Evolutionary conservation across 2,888 invertebrate genomes (phyloP), one percentile per base, ranked within the genome.

Genomic region (Patella ulyssiponensis): DNA sequence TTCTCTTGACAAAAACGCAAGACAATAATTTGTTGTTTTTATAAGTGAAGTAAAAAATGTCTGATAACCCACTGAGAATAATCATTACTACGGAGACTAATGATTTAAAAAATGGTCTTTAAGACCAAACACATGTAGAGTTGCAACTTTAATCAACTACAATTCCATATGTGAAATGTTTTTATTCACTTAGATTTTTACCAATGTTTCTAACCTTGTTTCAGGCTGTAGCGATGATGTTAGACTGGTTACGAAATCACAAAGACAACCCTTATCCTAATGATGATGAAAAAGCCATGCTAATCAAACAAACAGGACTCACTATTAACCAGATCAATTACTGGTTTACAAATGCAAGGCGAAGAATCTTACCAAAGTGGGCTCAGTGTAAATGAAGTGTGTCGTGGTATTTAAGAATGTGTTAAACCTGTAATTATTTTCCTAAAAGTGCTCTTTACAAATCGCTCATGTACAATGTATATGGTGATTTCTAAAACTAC

Each of bases 271-370:
- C 91, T 0, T 91, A 91, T 81, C 91, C 91, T 15, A 91, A 91
- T 78, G 91, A 91, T 76, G 91, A 91, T 73, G 91, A 91, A 85
- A 91, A 91, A 79, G 90, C 91, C 53, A 89, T 90, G 89, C 81
- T 91, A 53, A 90, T 91, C 72, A 88, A 89, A 82, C 89, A 90
- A 82, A 91, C 91, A 20, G 90, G 90, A 76, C 86, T 91, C 5
- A 89, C 91, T 5, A 91, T 91, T 75, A 91, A 90, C 80, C 91
- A 91, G 82, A 91, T 91, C 76, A 91, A 91, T 85, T 91, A 91
- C 82, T 91, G 91, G 91, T 91, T 91, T 82, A 91, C 91, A 44
- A 91, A 91, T 78, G 91, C 91, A 14, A 83, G 91, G n/a, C 83
- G 91, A 44, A 84, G 91, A 76, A 91, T 91, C 78, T 85, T 91